Conservation (phyloP, 2,888 invertebrate genomes). For the Dilophus febrilis region DNA sequence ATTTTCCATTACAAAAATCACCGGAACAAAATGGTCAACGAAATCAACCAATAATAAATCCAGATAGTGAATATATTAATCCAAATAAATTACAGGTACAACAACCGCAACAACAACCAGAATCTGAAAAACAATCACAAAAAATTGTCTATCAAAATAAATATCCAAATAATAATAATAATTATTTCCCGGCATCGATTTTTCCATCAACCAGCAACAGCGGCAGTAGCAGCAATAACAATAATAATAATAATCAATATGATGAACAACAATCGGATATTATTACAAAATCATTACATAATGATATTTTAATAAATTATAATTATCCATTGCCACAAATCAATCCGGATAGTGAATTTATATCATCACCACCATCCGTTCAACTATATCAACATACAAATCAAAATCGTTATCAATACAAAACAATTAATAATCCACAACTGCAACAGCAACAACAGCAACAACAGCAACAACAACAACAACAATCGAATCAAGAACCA, state of each 20-base stretch:
- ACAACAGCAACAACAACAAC: constrained; percentile 13
- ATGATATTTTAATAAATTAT: constrained; percentile 55
- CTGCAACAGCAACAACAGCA: constrained; percentile 19
- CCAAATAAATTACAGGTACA: constrained; percentile 26
- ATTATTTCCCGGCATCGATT: too few relatives aligned
- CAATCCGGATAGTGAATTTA: constrained; percentile 47
- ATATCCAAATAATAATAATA: neutral
- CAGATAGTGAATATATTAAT: constrained; percentile 42
- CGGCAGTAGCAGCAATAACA: neutral
- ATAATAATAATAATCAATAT: too few relatives aligned
- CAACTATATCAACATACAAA: too few relatives aligned
- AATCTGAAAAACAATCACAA: too few relatives aligned
- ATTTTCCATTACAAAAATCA: constrained; percentile 30
- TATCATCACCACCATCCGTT: constrained; percentile 26
- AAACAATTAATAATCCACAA: constrained; percentile 20
- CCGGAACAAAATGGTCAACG: constrained; percentile 30
- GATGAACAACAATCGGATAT: constrained; percentile 13
- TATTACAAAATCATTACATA: constrained; percentile 31
- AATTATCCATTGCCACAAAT: constrained; percentile 42
- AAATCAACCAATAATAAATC: constrained; percentile 41
- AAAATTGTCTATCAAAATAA: too few relatives aligned
- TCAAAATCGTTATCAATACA: constrained; percentile 24
- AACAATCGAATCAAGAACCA: neutral
- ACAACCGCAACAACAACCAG: constrained; percentile 9
- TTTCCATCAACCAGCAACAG: too few relatives aligned